Percentiles rank a stretch among this genome's conserved stretches.
phyloP scores from a whole-genome alignment of 64 coral and sea anemone genomes.

The Stichodactyla mertensii region DNA sequence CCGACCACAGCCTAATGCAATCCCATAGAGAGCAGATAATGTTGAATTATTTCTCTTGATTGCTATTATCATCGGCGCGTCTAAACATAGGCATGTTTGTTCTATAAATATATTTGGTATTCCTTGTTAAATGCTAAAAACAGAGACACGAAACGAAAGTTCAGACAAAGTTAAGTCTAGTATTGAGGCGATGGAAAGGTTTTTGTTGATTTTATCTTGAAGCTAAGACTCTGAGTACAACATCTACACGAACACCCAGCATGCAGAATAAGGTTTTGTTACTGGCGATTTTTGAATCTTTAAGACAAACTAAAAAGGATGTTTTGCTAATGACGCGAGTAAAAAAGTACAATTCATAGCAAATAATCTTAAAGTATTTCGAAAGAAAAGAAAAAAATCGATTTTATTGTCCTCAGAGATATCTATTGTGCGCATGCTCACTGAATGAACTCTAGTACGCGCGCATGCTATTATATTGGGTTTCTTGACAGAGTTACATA shows the following conservation, averaged over 20 bases:
- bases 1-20: conserved; percentile 1
- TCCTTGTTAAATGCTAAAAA: conserved; percentile 7
- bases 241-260: not conserved
- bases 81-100: conserved; percentile 9
- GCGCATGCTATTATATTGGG: not conserved
- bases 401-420: not conserved
- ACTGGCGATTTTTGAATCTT: too few species aligned
- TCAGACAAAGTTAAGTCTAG: conserved; percentile 4
- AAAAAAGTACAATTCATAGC: not conserved
- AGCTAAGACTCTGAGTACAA: not conserved
- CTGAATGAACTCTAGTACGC: not conserved
- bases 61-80: conserved; percentile 3
- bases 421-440: not conserved
- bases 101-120: conserved; percentile 16
- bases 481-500: not conserved
- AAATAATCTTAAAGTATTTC: not conserved
- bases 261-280: too few species aligned
- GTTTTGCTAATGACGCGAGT: too few species aligned
- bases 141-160: conserved; percentile 4
- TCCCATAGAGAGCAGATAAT: not conserved
- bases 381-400: too few species aligned
- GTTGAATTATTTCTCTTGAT: conserved; percentile 21
- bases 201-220: not conserved
- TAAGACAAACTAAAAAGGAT: too few species aligned
- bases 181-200: not conserved